Conservation (phyloP, 2,113 vertebrate species). For the Mastomys coucha region DNA sequence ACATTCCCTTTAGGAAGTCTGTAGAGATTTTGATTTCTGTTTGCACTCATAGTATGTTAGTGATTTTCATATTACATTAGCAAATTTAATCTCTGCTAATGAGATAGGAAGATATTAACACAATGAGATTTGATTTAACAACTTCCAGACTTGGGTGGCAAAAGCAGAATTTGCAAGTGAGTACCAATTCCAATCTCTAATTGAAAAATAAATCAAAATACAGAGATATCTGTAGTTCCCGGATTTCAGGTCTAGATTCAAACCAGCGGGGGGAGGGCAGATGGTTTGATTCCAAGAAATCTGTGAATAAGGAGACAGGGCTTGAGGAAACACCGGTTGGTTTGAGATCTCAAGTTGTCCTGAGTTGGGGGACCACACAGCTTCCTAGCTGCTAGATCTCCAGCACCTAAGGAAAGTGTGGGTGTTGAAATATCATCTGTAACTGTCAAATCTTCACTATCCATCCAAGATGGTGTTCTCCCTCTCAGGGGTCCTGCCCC, state of each 20-base stretch:
- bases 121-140: conserved; percentile 87
- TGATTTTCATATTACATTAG: conserved; percentile 87
- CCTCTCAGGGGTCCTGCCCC: not conserved
- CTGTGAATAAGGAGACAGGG: not conserved
- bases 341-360: not conserved
- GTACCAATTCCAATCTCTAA: conserved; percentile 82
- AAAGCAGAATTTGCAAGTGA: conserved; percentile 86
- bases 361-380: not conserved
- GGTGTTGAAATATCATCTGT: conserved; percentile 30
- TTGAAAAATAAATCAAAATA: conserved; percentile 80
- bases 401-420: not conserved
- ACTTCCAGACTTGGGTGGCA: conserved; percentile 86
- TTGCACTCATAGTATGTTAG: conserved; percentile 85
- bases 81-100: conserved; percentile 88
- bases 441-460: not conserved
- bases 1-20: conserved; percentile 83
- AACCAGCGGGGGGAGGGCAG: not conserved
- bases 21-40: conserved; percentile 84
- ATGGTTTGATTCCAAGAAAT: not conserved
- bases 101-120: conserved; percentile 88
- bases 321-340: not conserved
- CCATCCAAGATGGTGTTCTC: not conserved
- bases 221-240: conserved; percentile 59
- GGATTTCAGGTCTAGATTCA: not conserved
- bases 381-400: not conserved